Base-by-base conservation (phyloP, 1,140 invertebrate genomes). In the Calliphora vicina region DNA sequence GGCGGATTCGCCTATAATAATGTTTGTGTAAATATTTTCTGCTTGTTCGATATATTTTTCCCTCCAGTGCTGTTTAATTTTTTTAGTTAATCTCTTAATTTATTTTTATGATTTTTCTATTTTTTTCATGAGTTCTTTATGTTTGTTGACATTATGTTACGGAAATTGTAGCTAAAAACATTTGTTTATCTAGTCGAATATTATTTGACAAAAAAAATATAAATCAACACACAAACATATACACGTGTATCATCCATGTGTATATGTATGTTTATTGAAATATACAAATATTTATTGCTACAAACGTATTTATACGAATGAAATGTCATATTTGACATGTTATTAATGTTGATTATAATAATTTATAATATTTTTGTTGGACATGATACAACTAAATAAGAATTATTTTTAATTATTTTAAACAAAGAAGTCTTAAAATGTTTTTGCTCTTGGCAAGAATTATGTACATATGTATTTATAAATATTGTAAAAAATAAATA, bases 31-130 rank as follows among this genome's bases (percentile, higher is more conserved):
- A 67, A 67, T 23, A 67, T 23, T 67, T 67, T 20, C n/a, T 67
- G 20, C 3, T 67, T 67, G 20, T 67, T 67, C 61, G 61, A 67
- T 57, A 6, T 13, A 57, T 67, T 67, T 67, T 12, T 67, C 1
- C n/a, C 23, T 67, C 17, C 35, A 67, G 8, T 20, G 5, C 20
- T 23, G 12, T 25, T 67, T 67, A 3, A 23, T 67, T 67, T 23
- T 67, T 67, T 25, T 67, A 67, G 61, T 67, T 67, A 67, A 67
- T 67, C 61, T 67, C 61, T 67, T 67, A 67, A 67, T 67, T 67
- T 67, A 67, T 67, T 67, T 67, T 67, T 25, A 25, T 67, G 9
- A 67, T 23, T 50, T 17, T 50, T 50, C 0, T 50, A 15, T 17
- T 12, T 45, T 12, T 67, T 67, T 67, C n/a, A n/a, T 57, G 45